Conservation (phyloP, 2,888 invertebrate species). For the Clivina fossor region DNA sequence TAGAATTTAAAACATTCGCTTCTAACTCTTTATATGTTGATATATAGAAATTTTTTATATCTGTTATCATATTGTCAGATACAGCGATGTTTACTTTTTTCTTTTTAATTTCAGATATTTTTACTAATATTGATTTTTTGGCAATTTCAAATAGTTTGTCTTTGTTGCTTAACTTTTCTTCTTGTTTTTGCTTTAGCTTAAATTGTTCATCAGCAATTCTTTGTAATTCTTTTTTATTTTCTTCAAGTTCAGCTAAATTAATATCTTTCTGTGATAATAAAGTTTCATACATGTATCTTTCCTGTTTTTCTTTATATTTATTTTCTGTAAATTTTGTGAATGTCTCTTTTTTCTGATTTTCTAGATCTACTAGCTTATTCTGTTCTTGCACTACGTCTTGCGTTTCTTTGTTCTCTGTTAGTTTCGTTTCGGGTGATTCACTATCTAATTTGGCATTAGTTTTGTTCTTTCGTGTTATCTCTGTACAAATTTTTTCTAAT, state of each 20-base stretch:
- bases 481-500: neutral
- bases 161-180: neutral
- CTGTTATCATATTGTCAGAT: neutral
- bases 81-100: neutral
- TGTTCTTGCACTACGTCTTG: constrained; percentile 37
- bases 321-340: constrained; percentile 45
- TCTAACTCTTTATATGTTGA: neutral
- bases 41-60: constrained; percentile 5
- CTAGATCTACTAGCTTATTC: constrained; percentile 20
- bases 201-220: too few relatives aligned
- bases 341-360: constrained; percentile 35
- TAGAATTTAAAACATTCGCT: neutral
- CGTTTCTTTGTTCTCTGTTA: too few relatives aligned
- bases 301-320: constrained; percentile 65
- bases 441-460: neutral
- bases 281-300: constrained; percentile 64
- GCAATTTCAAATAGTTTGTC: neutral
- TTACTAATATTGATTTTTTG: constrained; percentile 1
- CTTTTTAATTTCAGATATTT: neutral
- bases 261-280: constrained; percentile 66
- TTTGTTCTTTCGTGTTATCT: neutral
- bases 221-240: constrained; percentile 62
- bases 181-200: neutral
- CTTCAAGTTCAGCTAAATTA: constrained; percentile 61
- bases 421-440: too few relatives aligned